Evolutionary conservation across 2,113 vertebrate species (phyloP).

Genomic region (Uropsilus gracilis): DNA sequence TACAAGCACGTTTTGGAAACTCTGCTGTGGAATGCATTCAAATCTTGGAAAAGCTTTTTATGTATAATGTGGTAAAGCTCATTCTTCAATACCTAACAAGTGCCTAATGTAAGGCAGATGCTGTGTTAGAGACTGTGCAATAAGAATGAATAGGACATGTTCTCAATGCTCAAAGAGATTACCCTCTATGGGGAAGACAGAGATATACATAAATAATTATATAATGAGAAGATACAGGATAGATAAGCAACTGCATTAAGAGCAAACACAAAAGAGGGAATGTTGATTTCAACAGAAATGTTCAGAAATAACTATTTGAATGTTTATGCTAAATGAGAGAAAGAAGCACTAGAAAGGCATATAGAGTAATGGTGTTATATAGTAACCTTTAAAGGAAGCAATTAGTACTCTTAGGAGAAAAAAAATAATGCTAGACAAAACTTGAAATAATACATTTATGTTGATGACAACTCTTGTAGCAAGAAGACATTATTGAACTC

Average conservation of each 20-base stretch:
- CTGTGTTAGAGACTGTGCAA: not conserved
- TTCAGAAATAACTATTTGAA: not conserved
- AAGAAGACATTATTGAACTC: not conserved
- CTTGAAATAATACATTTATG: not conserved
- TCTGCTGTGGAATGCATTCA: constrained; percentile 10
- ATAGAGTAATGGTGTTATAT: not conserved
- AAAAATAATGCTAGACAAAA: not conserved
- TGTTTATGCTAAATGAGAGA: not conserved
- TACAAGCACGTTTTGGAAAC: constrained; percentile 37
- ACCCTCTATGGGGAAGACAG: not conserved
- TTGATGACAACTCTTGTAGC: not conserved
- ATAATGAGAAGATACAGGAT: not conserved
- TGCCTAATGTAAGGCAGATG: not conserved
- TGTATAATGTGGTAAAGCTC: not conserved
- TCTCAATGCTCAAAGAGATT: constrained; percentile 27
- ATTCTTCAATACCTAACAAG: not conserved
- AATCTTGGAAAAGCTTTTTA: not conserved
- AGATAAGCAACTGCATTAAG: not conserved
- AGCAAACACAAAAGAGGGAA: not conserved
- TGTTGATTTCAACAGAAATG: not conserved
- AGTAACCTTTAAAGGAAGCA: not conserved
- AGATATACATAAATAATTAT: not conserved
- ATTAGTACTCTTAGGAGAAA: not conserved
- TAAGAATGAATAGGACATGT: not conserved
- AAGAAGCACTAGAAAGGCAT: not conserved